Base-by-base conservation (phyloP, 1,140 invertebrate genomes). In the Neuroterus valhalla region DNA sequence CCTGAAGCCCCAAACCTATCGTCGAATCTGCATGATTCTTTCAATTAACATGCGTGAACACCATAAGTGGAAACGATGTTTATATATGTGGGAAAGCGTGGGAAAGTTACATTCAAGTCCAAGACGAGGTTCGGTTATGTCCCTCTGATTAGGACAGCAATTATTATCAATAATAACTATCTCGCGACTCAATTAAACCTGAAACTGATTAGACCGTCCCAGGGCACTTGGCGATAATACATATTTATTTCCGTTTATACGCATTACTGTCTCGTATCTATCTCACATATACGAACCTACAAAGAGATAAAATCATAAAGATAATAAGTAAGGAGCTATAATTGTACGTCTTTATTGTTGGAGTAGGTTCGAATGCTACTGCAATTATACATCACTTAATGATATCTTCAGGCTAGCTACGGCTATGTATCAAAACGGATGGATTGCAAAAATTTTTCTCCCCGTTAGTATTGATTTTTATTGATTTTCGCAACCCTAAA, bases 291-390 rank as follows among this genome's bases (percentile, higher is more conserved):
- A 38, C 48, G 23, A 62, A 31, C 55, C 43, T 50, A 21, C 46
- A 19, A 69, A 66, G 21, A 72, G 78, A 79, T 82, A 82, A 82
- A 68, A 82, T 78, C 71, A 26, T 62, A n/a, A 14, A 15, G 67
- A 68, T 78, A 78, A 79, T 76, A 74, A 55, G 52, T 75, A 75
- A 75, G 75, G 67, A 68, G 77, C 73, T 76, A 76, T 81, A 81
- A 81, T 79, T 78, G 80, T 79, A 81, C 78, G 80, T 78, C 80
- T 81, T 74, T 79, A 81, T 81, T 76, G 74, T 74, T 74, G 69
- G n/a, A 62, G 26, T 62, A 26, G 23, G 48, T 67, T 76, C 68
- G 75, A 45, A 67, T 73, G 78, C 75, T 75, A n/a, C 38, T 72
- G 70, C 76, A 74, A 81, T 81, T 81, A 79, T 74, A 79, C 79